Percentiles rank a stretch among this genome's conserved stretches.
Evolutionary conservation across 2,113 vertebrate genomes (phyloP).

Genomic region (Oplegnathus fasciatus): DNA sequence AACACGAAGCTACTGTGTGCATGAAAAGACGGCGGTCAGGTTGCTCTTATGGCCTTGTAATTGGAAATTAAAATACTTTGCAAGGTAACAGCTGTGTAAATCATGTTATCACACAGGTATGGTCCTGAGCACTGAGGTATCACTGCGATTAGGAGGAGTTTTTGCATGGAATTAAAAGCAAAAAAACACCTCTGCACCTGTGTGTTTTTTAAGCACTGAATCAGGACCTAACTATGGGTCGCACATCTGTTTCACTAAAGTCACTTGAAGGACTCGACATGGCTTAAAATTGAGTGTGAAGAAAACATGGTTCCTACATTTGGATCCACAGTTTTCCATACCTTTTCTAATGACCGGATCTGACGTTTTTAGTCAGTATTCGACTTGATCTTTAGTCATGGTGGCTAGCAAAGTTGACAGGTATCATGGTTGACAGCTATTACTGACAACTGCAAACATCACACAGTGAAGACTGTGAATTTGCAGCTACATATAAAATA

Average conservation of each 20-base stretch:
- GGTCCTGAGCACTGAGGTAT: neutral
- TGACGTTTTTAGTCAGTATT: neutral
- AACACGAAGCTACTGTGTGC: neutral
- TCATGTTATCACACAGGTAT: constrained; percentile 25
- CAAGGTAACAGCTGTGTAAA: constrained; percentile 43
- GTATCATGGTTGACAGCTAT: neutral
- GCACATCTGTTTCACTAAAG: neutral
- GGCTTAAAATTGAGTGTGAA: neutral
- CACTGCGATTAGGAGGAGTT: neutral
- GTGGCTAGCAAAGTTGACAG: neutral
- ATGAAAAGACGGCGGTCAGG: constrained; percentile 22
- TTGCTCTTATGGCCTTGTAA: neutral
- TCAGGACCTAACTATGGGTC: neutral
- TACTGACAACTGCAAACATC: neutral
- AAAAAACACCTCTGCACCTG: neutral
- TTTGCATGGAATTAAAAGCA: neutral
- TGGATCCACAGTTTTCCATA: neutral
- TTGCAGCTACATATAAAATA: neutral
- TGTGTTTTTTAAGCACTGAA: too few relatives aligned
- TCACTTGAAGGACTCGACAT: neutral
- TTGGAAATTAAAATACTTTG: constrained; percentile 28
- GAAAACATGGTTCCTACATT: neutral
- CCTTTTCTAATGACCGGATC: neutral
- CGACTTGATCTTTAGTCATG: neutral
- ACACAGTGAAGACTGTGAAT: neutral